phyloP scores from a whole-genome alignment of 1,140 invertebrate species.

The Adoxophyes honmai region DNA sequence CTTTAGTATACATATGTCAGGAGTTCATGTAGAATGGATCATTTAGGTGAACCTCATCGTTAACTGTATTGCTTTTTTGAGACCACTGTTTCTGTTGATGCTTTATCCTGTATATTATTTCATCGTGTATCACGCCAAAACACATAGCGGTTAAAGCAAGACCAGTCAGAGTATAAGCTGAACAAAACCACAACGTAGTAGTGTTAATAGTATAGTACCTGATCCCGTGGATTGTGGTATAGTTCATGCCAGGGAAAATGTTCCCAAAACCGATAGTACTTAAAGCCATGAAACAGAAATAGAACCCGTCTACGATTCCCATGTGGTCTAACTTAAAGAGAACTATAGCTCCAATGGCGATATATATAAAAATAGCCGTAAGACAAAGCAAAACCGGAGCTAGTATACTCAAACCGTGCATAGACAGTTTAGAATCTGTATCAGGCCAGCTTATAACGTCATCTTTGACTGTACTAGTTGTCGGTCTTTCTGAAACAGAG shows the following conservation, averaged over 20 bases:
- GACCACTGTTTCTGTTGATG: slow-evolving; percentile 78
- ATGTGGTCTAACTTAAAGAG: slow-evolving; percentile 91
- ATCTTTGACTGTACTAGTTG: slow-evolving; percentile 64
- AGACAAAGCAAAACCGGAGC: slow-evolving; percentile 89
- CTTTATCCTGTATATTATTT: slow-evolving; percentile 88
- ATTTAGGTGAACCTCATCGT: slow-evolving; percentile 69
- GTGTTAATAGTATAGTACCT: slow-evolving; percentile 69
- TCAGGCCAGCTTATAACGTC: slow-evolving; percentile 76
- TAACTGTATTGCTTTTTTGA: slow-evolving; percentile 71
- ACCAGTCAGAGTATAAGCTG: slow-evolving; percentile 95
- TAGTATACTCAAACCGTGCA: slow-evolving; percentile 86
- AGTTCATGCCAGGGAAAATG: slow-evolving; percentile 87
- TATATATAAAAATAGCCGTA: slow-evolving; percentile 90
- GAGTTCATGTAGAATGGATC: slow-evolving; percentile 76
- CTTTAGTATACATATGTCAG: slow-evolving; percentile 76
- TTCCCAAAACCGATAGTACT: slow-evolving; percentile 96
- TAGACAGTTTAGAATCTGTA: slow-evolving; percentile 84
- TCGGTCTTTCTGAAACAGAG: slow-evolving; percentile 61
- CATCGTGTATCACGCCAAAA: slow-evolving; percentile 97
- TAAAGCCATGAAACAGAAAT: slow-evolving; percentile 96
- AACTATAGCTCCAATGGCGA: slow-evolving; percentile 90
- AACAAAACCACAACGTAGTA: slow-evolving; percentile 91
- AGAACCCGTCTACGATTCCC: slow-evolving; percentile 92
- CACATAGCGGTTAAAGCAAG: slow-evolving; percentile 98
- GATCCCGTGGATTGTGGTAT: slow-evolving; percentile 77